These are phyloP conservation scores for Pipa parva DNA, from an alignment of 2,113 vertebrate species.

Conservation along the genomic window DNA sequence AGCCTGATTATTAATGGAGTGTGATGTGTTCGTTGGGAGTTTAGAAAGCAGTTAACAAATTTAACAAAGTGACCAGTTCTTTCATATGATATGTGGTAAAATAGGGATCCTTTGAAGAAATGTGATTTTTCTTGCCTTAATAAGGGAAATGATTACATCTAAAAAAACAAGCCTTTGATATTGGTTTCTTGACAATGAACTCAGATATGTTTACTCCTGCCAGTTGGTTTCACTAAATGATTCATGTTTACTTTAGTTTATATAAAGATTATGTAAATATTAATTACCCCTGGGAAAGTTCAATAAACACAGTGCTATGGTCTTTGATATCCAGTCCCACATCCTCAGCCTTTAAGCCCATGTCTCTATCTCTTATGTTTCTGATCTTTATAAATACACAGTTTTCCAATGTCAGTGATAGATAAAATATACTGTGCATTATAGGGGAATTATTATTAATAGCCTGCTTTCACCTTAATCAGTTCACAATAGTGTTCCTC, in stretches of 20 bases:
- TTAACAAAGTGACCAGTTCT: too few species aligned
- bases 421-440: too few species aligned
- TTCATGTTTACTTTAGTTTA: constrained; percentile 21
- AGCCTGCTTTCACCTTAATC: too few species aligned
- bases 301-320: constrained; percentile 1
- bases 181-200: constrained; percentile 17
- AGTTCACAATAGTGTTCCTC: too few species aligned
- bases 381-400: too few species aligned
- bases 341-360: background rate
- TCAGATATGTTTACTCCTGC: background rate
- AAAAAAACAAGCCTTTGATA: constrained; percentile 6
- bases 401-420: too few species aligned
- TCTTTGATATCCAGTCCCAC: background rate
- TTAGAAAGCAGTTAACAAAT: too few species aligned
- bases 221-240: constrained; percentile 8
- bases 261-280: constrained; percentile 29
- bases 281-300: background rate
- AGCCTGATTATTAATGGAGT: too few species aligned
- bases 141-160: background rate
- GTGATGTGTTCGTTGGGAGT: too few species aligned
- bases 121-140: background rate
- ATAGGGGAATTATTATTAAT: too few species aligned
- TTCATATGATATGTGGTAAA: too few species aligned
- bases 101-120: background rate
- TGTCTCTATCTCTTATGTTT: background rate